Percentiles rank a stretch among this genome's conserved stretches.
These are phyloP conservation scores for Tenebrosternarchus preto DNA, from an alignment of 2,113 vertebrate species.

Conservation along the genomic window DNA sequence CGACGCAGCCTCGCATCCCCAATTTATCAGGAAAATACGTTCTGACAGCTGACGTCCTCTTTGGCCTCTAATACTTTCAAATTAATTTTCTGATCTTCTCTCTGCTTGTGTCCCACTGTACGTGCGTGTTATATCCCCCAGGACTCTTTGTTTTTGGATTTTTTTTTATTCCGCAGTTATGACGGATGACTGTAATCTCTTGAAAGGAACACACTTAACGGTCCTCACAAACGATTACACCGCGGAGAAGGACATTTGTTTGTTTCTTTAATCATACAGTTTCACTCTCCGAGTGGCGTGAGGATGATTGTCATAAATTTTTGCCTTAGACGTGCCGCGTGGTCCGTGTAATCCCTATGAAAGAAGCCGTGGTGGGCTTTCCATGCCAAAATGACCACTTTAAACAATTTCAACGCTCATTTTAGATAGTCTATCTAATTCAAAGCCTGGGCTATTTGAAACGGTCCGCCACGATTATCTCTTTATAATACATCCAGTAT, in stretches of 20 bases:
- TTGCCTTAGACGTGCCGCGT: constrained; percentile 42
- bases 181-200: constrained; percentile 53
- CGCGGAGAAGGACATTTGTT: constrained; percentile 24
- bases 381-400: constrained; percentile 37
- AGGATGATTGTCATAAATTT: constrained; percentile 33
- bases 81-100: constrained; percentile 66
- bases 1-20: constrained; percentile 55
- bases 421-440: neutral
- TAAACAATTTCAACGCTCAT: constrained; percentile 19
- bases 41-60: constrained; percentile 72
- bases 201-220: constrained; percentile 53
- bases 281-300: neutral
- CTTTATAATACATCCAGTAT: neutral
- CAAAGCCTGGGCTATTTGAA: constrained; percentile 7
- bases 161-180: constrained; percentile 56
- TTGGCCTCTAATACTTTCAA: constrained; percentile 63
- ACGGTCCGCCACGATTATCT: neutral
- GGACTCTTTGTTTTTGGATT: constrained; percentile 65
- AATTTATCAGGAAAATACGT: constrained; percentile 67
- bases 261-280: constrained; percentile 45
- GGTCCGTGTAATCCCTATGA: constrained; percentile 45
- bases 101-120: constrained; percentile 59
- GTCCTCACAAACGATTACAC: neutral
- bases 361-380: constrained; percentile 22
- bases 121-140: constrained; percentile 55